phyloP scores from a whole-genome alignment of 2,888 invertebrate species.

The Adelognathus sp. region DNA sequence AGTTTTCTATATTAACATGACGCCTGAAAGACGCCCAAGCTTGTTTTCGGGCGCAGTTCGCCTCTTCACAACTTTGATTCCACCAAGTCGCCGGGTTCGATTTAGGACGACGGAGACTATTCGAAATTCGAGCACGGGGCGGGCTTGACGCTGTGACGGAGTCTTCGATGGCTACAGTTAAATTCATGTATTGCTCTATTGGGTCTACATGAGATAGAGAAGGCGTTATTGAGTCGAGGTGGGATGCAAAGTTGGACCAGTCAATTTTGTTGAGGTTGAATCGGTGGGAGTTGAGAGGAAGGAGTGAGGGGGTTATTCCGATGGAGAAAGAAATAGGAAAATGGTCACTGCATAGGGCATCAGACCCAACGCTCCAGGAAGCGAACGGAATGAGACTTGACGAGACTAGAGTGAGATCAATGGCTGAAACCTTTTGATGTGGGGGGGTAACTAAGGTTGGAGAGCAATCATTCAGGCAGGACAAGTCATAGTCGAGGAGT shows the following conservation, averaged over 20 bases:
- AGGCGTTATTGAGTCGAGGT: neutral
- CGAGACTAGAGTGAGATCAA: neutral
- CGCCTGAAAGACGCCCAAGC: neutral
- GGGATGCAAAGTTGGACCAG: neutral
- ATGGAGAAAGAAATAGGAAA: slow-evolving; percentile 3
- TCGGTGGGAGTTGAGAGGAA: neutral
- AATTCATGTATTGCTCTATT: neutral
- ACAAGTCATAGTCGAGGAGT: neutral
- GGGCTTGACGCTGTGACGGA: neutral
- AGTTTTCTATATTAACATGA: neutral
- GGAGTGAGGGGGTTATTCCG: neutral
- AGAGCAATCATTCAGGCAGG: slow-evolving; percentile 16
- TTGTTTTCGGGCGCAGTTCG: neutral
- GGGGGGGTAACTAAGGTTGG: neutral
- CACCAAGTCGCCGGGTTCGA: neutral
- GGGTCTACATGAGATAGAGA: neutral
- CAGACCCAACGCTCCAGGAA: neutral
- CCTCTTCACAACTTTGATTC: neutral
- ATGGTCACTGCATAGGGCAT: neutral
- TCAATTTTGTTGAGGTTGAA: neutral
- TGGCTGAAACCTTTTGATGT: neutral
- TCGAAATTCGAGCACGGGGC: neutral
- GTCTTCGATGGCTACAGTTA: neutral
- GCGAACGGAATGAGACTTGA: neutral
- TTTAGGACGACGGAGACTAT: neutral